Evolutionary conservation across 2,797 vertebrate species (phyloP).

Genomic region (Enteromius thamalakanensis): DNA sequence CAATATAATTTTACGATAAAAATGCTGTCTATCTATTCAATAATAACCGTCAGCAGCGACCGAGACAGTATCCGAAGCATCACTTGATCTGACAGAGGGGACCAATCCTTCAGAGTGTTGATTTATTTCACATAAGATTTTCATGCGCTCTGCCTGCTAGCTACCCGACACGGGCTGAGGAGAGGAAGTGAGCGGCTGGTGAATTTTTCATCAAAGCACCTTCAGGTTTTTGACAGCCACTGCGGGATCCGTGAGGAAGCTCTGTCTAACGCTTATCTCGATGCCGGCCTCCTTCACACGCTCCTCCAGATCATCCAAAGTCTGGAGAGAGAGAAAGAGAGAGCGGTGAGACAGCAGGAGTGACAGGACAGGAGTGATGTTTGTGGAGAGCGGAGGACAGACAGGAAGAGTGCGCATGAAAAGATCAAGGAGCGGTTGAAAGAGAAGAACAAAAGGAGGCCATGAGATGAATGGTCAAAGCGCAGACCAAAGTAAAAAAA

Average conservation of each 20-base stretch:
- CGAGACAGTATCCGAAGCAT: conserved; percentile 39
- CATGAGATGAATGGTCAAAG: conserved; percentile 19
- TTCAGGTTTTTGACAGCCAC: conserved; percentile 96
- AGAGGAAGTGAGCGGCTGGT: conserved; percentile 41
- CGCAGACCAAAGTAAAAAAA: conserved; percentile 19
- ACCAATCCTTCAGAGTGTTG: conserved; percentile 40
- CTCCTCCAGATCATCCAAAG: conserved; percentile 92
- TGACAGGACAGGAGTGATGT: conserved; percentile 47
- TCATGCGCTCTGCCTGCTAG: conserved; percentile 50
- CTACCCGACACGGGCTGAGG: conserved; percentile 26
- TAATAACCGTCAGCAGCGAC: conserved; percentile 28
- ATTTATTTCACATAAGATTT: conserved; percentile 53
- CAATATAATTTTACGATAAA: conserved; percentile 32
- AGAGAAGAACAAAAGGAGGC: conserved; percentile 5
- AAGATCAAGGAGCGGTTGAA: conserved; percentile 28
- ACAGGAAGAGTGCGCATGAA: conserved; percentile 20
- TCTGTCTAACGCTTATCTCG: conserved; percentile 95
- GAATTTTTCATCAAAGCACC: conserved; percentile 77
- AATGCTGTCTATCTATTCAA: conserved; percentile 34
- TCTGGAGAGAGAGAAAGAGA: conserved; percentile 72
- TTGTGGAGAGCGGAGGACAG: conserved; percentile 46
- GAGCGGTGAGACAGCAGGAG: conserved; percentile 49
- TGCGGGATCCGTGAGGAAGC: conserved; percentile 95
- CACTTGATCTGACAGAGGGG: conserved; percentile 46
- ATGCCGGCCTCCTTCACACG: conserved; percentile 90